phyloP scores from a whole-genome alignment of 2,113 vertebrate species.

The Gadus macrocephalus region DNA sequence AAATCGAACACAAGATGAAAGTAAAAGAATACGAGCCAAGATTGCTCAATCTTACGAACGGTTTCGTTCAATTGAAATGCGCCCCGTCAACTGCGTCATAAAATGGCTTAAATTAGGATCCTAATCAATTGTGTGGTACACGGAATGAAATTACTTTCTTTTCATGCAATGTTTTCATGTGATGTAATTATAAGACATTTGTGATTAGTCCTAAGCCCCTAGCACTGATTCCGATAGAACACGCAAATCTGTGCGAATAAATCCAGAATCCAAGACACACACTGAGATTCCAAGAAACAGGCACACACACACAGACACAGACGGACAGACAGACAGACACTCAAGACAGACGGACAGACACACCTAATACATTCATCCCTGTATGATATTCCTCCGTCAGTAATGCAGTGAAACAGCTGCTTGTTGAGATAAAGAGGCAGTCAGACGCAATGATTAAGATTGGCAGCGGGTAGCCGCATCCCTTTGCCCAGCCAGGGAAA shows the following conservation, averaged over 20 bases:
- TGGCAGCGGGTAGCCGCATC: background rate
- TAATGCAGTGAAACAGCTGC: background rate
- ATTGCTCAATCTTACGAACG: background rate
- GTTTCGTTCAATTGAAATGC: slow-evolving; percentile 16
- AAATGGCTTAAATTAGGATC: slow-evolving; percentile 36
- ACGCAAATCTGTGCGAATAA: slow-evolving; percentile 33
- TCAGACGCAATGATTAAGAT: slow-evolving; percentile 25
- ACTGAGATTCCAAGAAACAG: background rate
- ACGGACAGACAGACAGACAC: background rate
- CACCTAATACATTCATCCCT: slow-evolving; percentile 1
- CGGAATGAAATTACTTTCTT: slow-evolving; percentile 42
- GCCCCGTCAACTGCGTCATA: slow-evolving; percentile 8
- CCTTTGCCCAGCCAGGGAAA: slow-evolving; percentile 6
- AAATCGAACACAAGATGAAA: background rate
- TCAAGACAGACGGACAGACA: background rate
- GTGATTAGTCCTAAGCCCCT: slow-evolving; percentile 28
- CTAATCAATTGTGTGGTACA: slow-evolving; percentile 20
- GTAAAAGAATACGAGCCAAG: too few relatives aligned
- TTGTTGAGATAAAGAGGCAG: background rate
- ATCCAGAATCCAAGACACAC: slow-evolving; percentile 13
- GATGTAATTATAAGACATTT: slow-evolving; percentile 33
- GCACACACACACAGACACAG: background rate
- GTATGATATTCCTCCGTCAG: background rate
- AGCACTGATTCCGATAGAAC: slow-evolving; percentile 26
- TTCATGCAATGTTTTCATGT: slow-evolving; percentile 17